A percentile compares a stretch with the other conserved stretches of the same genome.
These are phyloP conservation scores for Podotricha telesiphe DNA, from an alignment of 2,888 invertebrate genomes.

Conservation along the genomic window DNA sequence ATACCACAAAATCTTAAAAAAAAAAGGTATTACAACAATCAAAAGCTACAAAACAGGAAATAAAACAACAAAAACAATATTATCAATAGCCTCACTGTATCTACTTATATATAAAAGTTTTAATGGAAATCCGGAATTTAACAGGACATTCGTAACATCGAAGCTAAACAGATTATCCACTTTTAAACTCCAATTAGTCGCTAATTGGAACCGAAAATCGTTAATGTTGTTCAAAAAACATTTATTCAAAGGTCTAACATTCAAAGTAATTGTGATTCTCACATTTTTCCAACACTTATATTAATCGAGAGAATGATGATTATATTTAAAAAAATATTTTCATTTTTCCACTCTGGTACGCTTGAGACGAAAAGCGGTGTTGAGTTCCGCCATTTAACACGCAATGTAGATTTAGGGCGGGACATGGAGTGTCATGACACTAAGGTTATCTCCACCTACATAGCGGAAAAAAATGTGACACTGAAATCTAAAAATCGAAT, in stretches of 20 bases:
- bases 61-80: not conserved
- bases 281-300: not conserved
- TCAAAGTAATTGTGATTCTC: slow-evolving; percentile 14
- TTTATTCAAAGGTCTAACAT: slow-evolving; percentile 9
- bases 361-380: not conserved
- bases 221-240: slow-evolving; percentile 16
- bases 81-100: not conserved
- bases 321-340: not conserved
- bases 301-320: no score
- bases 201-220: slow-evolving; percentile 22
- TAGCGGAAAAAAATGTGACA: no score
- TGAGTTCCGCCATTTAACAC: not conserved
- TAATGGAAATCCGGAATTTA: slow-evolving; percentile 1
- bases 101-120: slow-evolving; percentile 15
- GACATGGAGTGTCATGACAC: no score
- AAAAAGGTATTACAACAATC: not conserved
- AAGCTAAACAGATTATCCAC: slow-evolving; percentile 19
- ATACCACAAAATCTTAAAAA: no score
- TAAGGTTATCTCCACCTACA: no score
- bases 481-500: no score
- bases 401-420: not conserved
- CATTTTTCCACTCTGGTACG: not conserved
- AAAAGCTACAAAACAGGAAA: not conserved
- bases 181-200: slow-evolving; percentile 26
- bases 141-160: slow-evolving; percentile 8